Evolutionary conservation across 2,797 vertebrate genomes (phyloP), one percentile per base, ranked within the genome.

Genomic region (Siniperca scherzeri): DNA sequence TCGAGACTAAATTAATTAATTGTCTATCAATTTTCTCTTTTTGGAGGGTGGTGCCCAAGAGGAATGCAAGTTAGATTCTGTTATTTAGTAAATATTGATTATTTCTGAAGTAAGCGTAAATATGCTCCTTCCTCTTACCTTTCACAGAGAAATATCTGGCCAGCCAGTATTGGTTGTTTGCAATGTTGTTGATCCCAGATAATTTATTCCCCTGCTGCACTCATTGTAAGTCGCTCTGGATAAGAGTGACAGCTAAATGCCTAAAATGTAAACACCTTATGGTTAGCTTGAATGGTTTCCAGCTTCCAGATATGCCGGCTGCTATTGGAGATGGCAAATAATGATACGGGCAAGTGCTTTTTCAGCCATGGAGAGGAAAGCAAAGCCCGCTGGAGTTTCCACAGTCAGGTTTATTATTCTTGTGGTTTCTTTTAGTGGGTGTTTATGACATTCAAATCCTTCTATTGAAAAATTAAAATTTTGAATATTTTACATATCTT

Each of bases 241-340:
- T 77, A 12, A 80, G 68, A 67, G 57, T 82, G 82, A 89, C 78
- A 81, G 79, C 21, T 70, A 77, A 79, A 74, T 70, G 80, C 44
- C 56, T 65, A 3, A 81, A 81, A 86, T 81, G 79, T 79, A 84
- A 87, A 86, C 77, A 82, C 65, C 64, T 77, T 66, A 74, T 78
- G 78, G 59, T 69, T 65, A 70, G 74, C 55, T 71, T 80, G 66
- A 87, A 74, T 60, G 42, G 70, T 78, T 60, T 67, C 7, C 73
- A 48, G 79, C 77, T 81, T 65, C 48, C 44, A 84, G 52, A 75
- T 61, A 42, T 57, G 38, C 73, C 22, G 44, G 64, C 74, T 85
- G 81, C 72, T 76, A 22, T 73, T 70, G 53, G 52, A 78, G 71
- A 86, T 87, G 75, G 64, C 62, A 81, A 77, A 38, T 76, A 77